Evolutionary conservation across 2,113 vertebrate species (phyloP), one percentile per base, ranked within the genome.

Genomic region (Prochilodus magdalenae): DNA sequence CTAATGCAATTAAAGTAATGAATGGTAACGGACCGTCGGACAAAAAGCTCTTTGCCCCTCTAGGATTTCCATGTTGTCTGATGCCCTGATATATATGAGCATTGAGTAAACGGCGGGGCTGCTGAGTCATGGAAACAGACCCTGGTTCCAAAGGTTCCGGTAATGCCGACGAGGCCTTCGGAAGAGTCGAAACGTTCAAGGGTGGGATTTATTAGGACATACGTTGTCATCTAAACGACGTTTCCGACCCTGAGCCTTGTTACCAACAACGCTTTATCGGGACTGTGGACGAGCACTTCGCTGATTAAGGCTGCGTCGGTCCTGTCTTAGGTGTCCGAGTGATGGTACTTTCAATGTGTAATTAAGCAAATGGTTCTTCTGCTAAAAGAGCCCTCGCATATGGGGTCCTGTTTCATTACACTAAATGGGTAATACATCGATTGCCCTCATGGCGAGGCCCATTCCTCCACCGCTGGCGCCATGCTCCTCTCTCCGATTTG

Each of bases 331-430:
- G 69, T 26, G 73, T 74, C 62, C 10, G 26, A 79, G 63, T 71
- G 57, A 72, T 44, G 14, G 66, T 59, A 51, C 74, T 33, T 67
- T 71, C 72, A 26, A 33, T 73, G 33, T 83, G 36, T 73, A 83
- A 86, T 86, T 83, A 86, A 36, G 33, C 81, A 67, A 80, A 83
- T 86, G 81, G 77, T 26, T 36, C 66, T 73, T 20, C 53, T 72
- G 81, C 55, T 55, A 40, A 30, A 72, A 66, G 33, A 66, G 27
- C 11, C 18, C 62, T n/a, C 53, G 51, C 59, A 79, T 77, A 80
- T 67, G 26, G 67, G 66, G 65, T 80, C 84, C 51, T 66, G 44
- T 24, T 92, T 91, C 87, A 96, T 96, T 98, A 98, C 69, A 16
- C 22, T 77, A 73, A 83, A 83, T 82, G 73, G 57, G 72, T 76